Evolutionary conservation across 2,797 vertebrate species (phyloP), one percentile per base, ranked within the genome.

Genomic region (Mus caroli): DNA sequence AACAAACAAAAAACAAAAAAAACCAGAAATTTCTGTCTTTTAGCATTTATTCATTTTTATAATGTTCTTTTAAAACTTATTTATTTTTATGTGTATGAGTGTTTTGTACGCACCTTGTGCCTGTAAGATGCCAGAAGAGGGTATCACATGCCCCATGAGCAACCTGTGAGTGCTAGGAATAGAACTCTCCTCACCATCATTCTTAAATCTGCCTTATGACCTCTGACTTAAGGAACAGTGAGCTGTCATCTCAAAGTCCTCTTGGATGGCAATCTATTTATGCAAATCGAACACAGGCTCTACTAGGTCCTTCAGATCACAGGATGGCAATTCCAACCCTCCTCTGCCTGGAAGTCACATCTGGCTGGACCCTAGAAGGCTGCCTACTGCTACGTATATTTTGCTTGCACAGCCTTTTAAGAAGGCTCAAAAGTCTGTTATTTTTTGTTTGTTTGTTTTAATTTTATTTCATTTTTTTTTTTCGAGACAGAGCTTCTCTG

Each of bases 261-360:
- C 76, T 62, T 75, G 50, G 58, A 95, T 96, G 79, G 50, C n/a
- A 26, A 24, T 46, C 43, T 83, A 46, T 67, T 64, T 93, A 37
- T 7, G 46, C 80, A 94, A 89, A 78, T n/a, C 87, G 77, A 87
- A 37, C 50, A n/a, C 2, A 54, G 54, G 43, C 19, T 82, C 88
- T 52, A 46, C 12, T 4, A 67, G 62, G 8, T 14, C 31, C 58
- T 94, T 62, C 17, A 37, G 54, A 82, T 17, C 54, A 89, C 82
- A 79, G 67, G 52, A 82, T 75, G 90, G 77, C 73, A 92, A 78
- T 54, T 40, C 82, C 86, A 92, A 92, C 58, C 34, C 34, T 88
- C 79, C 50, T 94, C 83, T 82, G 60, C 56, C 83, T 34, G 24
- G 76, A 50, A 90, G 91, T 19, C 75, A 80, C 34, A 67, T 75